These are phyloP conservation scores for Drosophila testacea DNA, from an alignment of 2,888 invertebrate species.

Conservation along the genomic window DNA sequence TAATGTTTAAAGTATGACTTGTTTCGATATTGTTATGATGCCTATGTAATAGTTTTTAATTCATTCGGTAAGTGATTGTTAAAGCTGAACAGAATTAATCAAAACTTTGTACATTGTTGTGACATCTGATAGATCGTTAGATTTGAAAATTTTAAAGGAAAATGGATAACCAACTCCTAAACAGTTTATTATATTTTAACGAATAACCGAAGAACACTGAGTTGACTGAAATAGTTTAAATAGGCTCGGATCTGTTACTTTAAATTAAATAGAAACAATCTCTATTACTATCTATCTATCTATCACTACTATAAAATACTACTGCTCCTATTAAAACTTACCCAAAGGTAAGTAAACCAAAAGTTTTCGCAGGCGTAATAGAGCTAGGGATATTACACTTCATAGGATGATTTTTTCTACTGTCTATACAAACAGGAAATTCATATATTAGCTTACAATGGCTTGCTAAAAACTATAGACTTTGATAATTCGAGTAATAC, in stretches of 20 bases:
- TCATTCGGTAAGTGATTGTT: conserved; percentile 15
- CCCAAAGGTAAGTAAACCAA: conserved; percentile 2
- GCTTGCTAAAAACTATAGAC: neutral
- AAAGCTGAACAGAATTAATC: neutral
- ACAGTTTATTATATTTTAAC: neutral
- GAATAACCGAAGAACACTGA: too few species aligned
- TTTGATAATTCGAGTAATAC: neutral
- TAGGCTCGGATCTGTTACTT: too few species aligned
- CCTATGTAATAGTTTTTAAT: conserved; percentile 11
- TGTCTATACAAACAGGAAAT: neutral
- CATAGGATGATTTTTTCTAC: neutral
- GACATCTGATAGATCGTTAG: neutral
- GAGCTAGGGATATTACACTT: neutral
- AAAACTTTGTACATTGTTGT: neutral
- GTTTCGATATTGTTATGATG: conserved; percentile 9
- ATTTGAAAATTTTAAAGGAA: neutral
- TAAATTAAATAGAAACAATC: too few species aligned
- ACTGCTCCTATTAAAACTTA: neutral
- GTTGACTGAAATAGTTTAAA: too few species aligned
- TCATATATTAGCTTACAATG: neutral
- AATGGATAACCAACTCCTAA: neutral
- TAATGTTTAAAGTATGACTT: conserved; percentile 9
- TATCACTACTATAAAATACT: too few species aligned
- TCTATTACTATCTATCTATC: too few species aligned
- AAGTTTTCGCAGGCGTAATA: neutral